phyloP scores from a whole-genome alignment of 2,888 invertebrate species.

The Odontomyia ornata region DNA sequence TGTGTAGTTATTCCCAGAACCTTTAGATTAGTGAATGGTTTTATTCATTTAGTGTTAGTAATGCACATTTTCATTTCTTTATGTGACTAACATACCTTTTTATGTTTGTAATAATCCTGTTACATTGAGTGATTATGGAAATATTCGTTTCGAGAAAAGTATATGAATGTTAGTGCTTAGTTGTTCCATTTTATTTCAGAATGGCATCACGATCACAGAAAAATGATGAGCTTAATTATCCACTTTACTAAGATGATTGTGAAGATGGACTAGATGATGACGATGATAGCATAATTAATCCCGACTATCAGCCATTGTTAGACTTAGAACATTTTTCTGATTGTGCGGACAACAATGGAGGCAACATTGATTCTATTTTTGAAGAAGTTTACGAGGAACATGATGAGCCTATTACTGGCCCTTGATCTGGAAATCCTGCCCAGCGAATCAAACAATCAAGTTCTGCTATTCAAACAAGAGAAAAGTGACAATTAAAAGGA shows the following conservation, averaged over 20 bases:
- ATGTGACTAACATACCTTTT: slow-evolving; percentile 9
- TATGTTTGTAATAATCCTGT: slow-evolving; percentile 25
- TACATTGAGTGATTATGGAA: slow-evolving; percentile 5
- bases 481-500: slow-evolving; percentile 20
- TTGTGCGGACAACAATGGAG: background rate
- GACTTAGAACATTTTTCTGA: slow-evolving; percentile 32
- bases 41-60: background rate
- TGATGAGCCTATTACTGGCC: slow-evolving; percentile 9
- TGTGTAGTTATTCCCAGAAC: background rate
- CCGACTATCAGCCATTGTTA: too few relatives aligned
- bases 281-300: too few relatives aligned
- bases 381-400: background rate
- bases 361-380: slow-evolving; percentile 27
- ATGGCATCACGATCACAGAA: too few relatives aligned
- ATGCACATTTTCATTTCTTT: slow-evolving; percentile 12
- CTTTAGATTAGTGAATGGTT: slow-evolving; percentile 8
- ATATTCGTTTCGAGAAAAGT: background rate
- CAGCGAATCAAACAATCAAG: slow-evolving; percentile 11
- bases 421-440: background rate
- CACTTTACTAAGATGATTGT: too few relatives aligned
- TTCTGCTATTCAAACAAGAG: too few relatives aligned
- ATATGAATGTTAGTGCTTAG: background rate
- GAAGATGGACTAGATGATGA: too few relatives aligned
- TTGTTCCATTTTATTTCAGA: too few relatives aligned
- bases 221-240: too few relatives aligned